Conservation (phyloP, 1,140 invertebrate genomes). For the Maconellicoccus hirsutus region DNA sequence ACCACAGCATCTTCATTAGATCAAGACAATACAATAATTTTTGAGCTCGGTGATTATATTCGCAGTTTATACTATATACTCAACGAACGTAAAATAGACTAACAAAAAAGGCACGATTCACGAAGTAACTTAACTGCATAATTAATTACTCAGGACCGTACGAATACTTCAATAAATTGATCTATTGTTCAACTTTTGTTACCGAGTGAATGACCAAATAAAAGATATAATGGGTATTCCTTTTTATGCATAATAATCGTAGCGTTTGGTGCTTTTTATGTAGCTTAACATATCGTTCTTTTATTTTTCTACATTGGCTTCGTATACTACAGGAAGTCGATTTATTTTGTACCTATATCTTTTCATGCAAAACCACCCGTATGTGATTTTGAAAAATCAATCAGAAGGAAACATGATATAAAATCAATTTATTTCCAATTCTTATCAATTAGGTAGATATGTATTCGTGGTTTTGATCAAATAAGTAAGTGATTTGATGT, state of each 20-base stretch:
- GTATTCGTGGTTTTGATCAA: too few relatives aligned
- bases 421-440: too few relatives aligned
- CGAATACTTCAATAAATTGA: background rate
- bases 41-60: too few relatives aligned
- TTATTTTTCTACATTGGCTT: background rate
- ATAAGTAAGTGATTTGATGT: too few relatives aligned
- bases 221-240: background rate
- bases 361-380: background rate
- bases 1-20: too few relatives aligned
- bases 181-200: conserved; percentile 5
- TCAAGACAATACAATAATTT: too few relatives aligned
- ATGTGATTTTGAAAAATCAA: too few relatives aligned
- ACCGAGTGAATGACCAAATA: background rate
- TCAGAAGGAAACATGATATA: too few relatives aligned
- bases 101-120: background rate
- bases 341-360: background rate
- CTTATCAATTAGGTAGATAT: too few relatives aligned
- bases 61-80: too few relatives aligned
- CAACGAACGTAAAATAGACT: background rate
- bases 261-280: background rate
- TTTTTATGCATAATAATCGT: background rate
- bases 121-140: background rate
- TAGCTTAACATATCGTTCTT: background rate
- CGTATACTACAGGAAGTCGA: too few relatives aligned
- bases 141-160: background rate